Base-by-base conservation (phyloP, 2,888 invertebrate species). In the Conops quadrifasciatus region DNA sequence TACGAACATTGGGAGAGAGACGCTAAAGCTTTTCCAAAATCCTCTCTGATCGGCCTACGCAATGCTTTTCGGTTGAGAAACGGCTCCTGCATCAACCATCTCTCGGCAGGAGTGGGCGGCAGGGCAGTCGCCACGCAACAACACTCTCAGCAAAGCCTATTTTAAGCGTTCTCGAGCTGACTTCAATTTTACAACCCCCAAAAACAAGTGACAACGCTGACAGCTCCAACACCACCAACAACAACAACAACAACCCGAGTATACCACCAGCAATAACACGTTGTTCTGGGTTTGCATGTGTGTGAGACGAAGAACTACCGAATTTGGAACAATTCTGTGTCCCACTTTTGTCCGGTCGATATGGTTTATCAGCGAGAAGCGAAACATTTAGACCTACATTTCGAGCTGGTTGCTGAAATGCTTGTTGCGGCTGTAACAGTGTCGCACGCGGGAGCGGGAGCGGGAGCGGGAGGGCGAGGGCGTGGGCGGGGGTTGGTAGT, bases 321-420 rank as follows among this genome's bases (percentile, higher is more conserved):
- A 59, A 59, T 49, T 59, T 47, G 59, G 28, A 16, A 26, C 59
- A 28, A 59, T 36, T 36, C 36, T 30, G 67, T 67, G 67, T 26
- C 67, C 67, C 59, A 67, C 67, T 47, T 67, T 67, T 24, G 67
- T n/a, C 45, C 19, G 59, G 19, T 59, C 59, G 49, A 67, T 66
- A 47, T 15, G 43, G 36, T 51, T 49, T 59, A 59, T 67, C 59
- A 67, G 60, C 28, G 36, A 36, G 36, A 36, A 53, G 65, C 36
- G 30, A 66, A 36, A 19, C 13, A 51, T 51, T 65, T 65, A 65
- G 65, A 65, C 65, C 65, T 51, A 65, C 51, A 65, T 65, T 65
- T 51, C 28, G 63, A 63, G 63, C 47, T 26, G 45, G 24, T 47
- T 47, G 24, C 47, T 45, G 24, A 47, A 26, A 26, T 65, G 49